A percentile compares a stretch with the other conserved stretches of the same genome.
These are phyloP conservation scores for Colossoma macropomum DNA, from an alignment of 2,113 vertebrate genomes.

Conservation along the genomic window DNA sequence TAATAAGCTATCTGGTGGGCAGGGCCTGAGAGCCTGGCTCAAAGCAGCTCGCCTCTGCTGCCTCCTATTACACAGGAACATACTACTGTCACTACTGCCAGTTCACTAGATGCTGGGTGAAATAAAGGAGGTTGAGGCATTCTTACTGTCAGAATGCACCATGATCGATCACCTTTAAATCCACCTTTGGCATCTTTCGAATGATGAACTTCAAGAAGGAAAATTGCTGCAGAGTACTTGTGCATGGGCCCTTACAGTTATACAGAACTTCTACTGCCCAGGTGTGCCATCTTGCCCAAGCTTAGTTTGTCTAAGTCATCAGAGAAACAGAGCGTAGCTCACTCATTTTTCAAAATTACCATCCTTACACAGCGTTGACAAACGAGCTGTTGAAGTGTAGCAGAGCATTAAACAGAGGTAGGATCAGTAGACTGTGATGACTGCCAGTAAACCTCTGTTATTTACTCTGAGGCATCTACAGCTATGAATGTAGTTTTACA, in stretches of 20 bases:
- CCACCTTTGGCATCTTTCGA: not conserved
- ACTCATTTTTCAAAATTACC: constrained; percentile 2
- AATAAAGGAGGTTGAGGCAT: constrained; percentile 33
- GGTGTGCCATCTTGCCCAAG: not conserved
- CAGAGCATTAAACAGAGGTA: not conserved
- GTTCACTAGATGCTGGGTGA: not conserved
- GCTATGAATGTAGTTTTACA: not conserved
- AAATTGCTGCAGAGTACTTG: not conserved
- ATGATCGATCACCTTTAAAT: constrained; percentile 12
- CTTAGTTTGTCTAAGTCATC: not conserved
- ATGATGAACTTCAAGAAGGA: not conserved
- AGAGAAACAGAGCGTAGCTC: not conserved
- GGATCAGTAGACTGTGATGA: not conserved
- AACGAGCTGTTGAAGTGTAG: not conserved
- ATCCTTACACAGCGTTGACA: not conserved
- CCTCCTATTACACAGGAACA: constrained; percentile 37
- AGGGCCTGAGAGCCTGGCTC: constrained; percentile 20
- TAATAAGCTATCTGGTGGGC: constrained; percentile 44
- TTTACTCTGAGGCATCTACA: not conserved
- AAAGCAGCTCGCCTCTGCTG: constrained; percentile 17
- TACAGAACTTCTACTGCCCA: not conserved
- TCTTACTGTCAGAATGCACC: not conserved
- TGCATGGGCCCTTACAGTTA: not conserved
- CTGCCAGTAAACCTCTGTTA: not conserved
- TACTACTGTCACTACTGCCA: constrained; percentile 40